Evolutionary conservation across 2,113 vertebrate genomes (phyloP).

Genomic region (Chionis minor): DNA sequence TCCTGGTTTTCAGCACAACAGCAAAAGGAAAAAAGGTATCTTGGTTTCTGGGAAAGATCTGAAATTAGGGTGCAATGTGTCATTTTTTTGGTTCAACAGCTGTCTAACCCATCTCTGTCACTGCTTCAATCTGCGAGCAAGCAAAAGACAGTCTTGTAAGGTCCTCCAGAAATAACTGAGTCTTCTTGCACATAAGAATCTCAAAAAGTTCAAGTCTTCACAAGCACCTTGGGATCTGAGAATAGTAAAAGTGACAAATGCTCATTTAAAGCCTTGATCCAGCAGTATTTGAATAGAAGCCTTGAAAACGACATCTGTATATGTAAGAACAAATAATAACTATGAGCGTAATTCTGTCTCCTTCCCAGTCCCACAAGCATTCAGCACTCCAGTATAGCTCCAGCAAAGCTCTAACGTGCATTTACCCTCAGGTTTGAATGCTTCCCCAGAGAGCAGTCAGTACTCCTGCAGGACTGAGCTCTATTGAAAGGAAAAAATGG

Average conservation of each 20-base stretch:
- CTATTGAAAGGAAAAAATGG: not conserved
- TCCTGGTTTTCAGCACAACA: not conserved
- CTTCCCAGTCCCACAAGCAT: not conserved
- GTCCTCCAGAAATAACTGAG: not conserved
- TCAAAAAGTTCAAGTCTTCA: not conserved
- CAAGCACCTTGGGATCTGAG: not conserved
- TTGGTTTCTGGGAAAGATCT: not conserved
- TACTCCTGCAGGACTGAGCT: not conserved
- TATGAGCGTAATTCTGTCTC: not conserved
- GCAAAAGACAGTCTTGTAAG: not conserved
- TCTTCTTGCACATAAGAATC: not conserved
- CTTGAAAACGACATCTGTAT: not conserved
- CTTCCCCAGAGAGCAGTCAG: not conserved
- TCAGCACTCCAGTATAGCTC: not conserved
- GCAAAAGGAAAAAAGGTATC: not conserved
- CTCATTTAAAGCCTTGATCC: not conserved
- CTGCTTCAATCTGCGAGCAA: not conserved
- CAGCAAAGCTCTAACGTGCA: not conserved
- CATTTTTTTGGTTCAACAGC: not conserved
- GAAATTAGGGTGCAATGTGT: not conserved
- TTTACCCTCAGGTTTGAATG: not conserved
- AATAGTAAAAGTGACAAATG: not conserved
- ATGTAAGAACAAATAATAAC: not conserved
- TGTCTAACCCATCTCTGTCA: fast-evolving
- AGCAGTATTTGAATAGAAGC: not conserved